These are phyloP conservation scores for Phoebastria nigripes DNA, from an alignment of 2,797 vertebrate species.

Conservation along the genomic window DNA sequence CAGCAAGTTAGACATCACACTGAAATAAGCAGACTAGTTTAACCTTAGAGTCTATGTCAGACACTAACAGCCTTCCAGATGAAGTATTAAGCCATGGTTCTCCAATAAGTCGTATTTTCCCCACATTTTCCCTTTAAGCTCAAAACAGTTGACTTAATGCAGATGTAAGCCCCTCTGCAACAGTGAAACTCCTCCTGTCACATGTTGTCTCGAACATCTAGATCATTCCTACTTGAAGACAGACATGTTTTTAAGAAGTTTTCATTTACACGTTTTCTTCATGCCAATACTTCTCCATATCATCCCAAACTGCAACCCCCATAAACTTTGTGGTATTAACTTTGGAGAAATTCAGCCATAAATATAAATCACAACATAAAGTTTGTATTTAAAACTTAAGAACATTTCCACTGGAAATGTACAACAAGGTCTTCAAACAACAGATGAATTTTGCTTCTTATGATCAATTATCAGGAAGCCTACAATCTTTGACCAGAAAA, in stretches of 20 bases:
- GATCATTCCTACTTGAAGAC: neutral
- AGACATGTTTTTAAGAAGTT: neutral
- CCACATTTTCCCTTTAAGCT: neutral
- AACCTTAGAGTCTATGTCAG: neutral
- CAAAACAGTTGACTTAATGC: neutral
- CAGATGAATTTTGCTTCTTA: neutral
- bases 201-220: neutral
- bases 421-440: neutral
- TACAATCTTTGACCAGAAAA: neutral
- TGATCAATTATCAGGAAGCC: neutral
- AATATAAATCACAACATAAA: neutral
- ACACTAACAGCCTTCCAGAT: neutral
- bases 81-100: neutral
- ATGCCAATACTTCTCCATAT: fast-evolving
- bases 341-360: neutral
- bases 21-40: neutral
- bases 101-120: neutral
- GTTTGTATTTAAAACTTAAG: neutral
- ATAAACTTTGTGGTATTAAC: neutral
- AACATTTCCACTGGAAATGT: neutral
- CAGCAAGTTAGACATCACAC: neutral
- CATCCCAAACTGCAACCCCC: neutral
- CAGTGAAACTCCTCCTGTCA: neutral
- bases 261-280: neutral
- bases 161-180: neutral